Percentiles rank a stretch among this genome's conserved stretches.
phyloP scores from a whole-genome alignment of 2,888 invertebrate species.

The Piscicola geometra region DNA sequence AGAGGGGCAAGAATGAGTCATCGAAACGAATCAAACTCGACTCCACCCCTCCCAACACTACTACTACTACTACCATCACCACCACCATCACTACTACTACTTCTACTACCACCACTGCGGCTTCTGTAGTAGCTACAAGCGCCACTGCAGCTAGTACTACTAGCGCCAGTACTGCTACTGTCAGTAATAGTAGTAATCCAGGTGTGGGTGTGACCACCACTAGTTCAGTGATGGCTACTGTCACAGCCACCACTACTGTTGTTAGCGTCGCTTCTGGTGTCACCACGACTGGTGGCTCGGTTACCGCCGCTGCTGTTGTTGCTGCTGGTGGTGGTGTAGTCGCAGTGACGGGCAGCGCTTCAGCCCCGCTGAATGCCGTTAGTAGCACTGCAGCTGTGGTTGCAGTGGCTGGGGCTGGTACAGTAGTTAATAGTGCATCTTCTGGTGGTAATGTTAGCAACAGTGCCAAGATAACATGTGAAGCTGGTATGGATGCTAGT shows the following conservation, averaged over 20 bases:
- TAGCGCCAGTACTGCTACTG: not conserved
- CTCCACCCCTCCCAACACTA: slow-evolving; percentile 33
- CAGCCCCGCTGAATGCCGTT: not conserved
- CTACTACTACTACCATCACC: not conserved
- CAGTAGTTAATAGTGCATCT: not conserved
- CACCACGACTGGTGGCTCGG: no score
- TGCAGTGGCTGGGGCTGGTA: no score
- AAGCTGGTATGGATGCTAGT: no score
- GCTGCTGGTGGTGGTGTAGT: not conserved
- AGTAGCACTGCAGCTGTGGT: not conserved
- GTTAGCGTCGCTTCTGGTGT: not conserved
- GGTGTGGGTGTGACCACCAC: no score
- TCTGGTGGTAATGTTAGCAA: not conserved
- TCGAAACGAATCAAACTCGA: slow-evolving; percentile 48
- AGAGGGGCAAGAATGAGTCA: slow-evolving; percentile 49
- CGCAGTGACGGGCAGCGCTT: not conserved
- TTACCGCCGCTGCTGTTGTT: no score
- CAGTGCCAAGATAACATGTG: not conserved
- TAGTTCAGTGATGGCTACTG: not conserved
- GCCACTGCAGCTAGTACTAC: not conserved
- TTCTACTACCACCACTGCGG: not conserved
- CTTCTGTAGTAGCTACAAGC: not conserved
- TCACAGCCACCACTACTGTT: not conserved
- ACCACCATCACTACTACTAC: not conserved
- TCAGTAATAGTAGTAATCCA: no score